Evolutionary conservation across 2,113 vertebrate species (phyloP), one percentile per base, ranked within the genome.

Genomic region (Podocnemis expansa): DNA sequence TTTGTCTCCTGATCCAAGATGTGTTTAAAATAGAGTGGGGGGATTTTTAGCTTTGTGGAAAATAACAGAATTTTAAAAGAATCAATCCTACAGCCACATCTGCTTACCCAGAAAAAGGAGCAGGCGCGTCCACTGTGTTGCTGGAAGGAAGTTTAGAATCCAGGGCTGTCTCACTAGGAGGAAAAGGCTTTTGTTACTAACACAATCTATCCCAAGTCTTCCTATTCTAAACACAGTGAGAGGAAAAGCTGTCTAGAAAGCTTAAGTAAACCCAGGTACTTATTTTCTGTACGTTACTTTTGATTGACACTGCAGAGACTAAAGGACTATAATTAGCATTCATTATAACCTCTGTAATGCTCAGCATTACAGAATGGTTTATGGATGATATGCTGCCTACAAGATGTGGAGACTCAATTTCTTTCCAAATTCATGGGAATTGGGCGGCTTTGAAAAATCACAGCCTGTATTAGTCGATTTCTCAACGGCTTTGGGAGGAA

Each of bases 31-130:
- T 0, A 75, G 60, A 86, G 49, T 81, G 58, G 3, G 5, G 60
- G 56, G 79, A 60, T 49, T 1, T 73, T 49, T 1, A 9, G 75
- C 83, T 93, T 90, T 93, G 80, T 84, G 73, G 19, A 82, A 88
- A 82, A 73, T 5, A 55, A 38, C 58, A 88, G 52, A 84, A 16
- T 82, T 88, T 9, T 67, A 51, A 70, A 89, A 43, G 13, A 89
- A 89, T 67, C 6, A 93, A 81, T 4, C 8, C 84, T 52, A 43
- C 2, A 5, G 10, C 73, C 87, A 76, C 70, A 94, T 76, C 21
- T 21, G 79, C 63, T 95, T 87, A 93, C 45, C 79, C 79, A 89
- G 87, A 38, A 89, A 78, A 75, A 92, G 87, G 16, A 54, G n/a
- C 19, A 49, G 54, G 27, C 27, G 29, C 31, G 54, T 34, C 47